These are phyloP conservation scores for Zoanthus sansibaricus DNA, from an alignment of 92 coral and sea anemone species.

Conservation along the genomic window DNA sequence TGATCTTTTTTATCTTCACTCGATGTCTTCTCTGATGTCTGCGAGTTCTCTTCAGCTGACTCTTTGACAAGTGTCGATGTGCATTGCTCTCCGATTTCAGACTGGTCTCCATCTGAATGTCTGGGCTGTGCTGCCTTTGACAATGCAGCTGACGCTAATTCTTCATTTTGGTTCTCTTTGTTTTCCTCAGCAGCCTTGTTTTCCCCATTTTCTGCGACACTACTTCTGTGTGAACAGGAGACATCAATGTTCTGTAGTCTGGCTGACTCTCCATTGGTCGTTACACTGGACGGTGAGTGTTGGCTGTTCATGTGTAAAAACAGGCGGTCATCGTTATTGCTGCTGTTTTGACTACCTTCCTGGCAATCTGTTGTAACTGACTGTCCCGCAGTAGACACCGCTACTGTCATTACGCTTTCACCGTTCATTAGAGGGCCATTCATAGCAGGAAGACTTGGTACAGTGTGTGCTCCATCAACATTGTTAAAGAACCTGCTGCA, in stretches of 20 bases:
- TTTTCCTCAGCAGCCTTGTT: slow-evolving; percentile 37
- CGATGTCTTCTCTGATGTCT: background rate
- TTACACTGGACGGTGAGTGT: background rate
- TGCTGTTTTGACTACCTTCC: background rate
- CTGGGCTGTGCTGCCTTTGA: background rate
- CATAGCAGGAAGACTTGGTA: slow-evolving; percentile 60
- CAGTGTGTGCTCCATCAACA: slow-evolving; percentile 69
- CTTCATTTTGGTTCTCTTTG: slow-evolving; percentile 33
- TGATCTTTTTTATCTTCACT: background rate
- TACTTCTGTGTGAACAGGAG: slow-evolving; percentile 8
- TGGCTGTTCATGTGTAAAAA: slow-evolving; percentile 6
- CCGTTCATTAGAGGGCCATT: slow-evolving; percentile 93
- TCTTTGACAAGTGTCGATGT: background rate
- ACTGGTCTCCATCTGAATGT: background rate
- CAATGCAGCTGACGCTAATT: background rate
- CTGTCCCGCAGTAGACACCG: slow-evolving; percentile 68
- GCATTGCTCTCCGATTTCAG: background rate
- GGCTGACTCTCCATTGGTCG: slow-evolving; percentile 21
- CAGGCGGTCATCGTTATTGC: slow-evolving; percentile 9
- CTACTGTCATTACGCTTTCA: slow-evolving; percentile 69
- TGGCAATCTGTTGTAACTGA: slow-evolving; percentile 50
- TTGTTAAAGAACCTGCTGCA: slow-evolving; percentile 71
- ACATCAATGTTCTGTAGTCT: background rate
- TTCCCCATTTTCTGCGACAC: slow-evolving; percentile 37
- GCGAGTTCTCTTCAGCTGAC: slow-evolving; percentile 7